A percentile compares a stretch with the other conserved stretches of the same genome.
Evolutionary conservation across 2,113 vertebrate species (phyloP).

Genomic region (Rhombomys opimus): DNA sequence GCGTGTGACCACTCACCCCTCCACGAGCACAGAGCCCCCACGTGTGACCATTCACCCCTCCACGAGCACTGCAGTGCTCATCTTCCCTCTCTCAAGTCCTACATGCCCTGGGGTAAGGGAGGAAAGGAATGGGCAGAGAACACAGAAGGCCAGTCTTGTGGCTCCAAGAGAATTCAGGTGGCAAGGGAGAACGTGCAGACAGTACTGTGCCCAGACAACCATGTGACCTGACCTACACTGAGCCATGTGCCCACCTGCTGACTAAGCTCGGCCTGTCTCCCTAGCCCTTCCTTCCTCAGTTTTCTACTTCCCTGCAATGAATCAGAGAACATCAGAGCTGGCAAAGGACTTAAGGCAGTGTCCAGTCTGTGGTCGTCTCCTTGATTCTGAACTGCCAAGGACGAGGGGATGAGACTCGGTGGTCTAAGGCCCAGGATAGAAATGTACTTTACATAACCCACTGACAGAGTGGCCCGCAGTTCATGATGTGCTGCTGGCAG

Average conservation of each 20-base stretch:
- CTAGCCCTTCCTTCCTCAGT: not conserved
- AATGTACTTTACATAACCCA: not conserved
- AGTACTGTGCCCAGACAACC: not conserved
- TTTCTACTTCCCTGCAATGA: conserved; percentile 37
- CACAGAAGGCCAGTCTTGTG: not conserved
- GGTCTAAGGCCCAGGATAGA: not conserved
- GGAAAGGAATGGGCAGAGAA: not conserved
- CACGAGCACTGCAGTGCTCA: not conserved
- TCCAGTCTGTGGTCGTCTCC: not conserved
- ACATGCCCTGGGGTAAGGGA: not conserved
- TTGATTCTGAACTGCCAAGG: conserved; percentile 29
- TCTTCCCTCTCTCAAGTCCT: not conserved
- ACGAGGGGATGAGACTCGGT: not conserved
- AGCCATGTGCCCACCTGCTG: conserved; percentile 6
- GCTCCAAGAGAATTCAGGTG: conserved; percentile 8
- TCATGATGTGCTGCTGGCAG: not conserved
- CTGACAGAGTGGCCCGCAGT: not conserved
- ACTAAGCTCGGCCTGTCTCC: conserved; percentile 56
- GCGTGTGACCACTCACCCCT: too few relatives aligned
- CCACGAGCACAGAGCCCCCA: not conserved
- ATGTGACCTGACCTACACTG: not conserved
- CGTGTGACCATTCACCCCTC: not conserved
- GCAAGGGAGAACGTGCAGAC: not conserved
- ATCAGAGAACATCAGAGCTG: conserved; percentile 19
- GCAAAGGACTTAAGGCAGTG: conserved; percentile 27